These are phyloP conservation scores for Aselliscus stoliczkanus DNA, from an alignment of 2,797 vertebrate genomes.

Conservation along the genomic window DNA sequence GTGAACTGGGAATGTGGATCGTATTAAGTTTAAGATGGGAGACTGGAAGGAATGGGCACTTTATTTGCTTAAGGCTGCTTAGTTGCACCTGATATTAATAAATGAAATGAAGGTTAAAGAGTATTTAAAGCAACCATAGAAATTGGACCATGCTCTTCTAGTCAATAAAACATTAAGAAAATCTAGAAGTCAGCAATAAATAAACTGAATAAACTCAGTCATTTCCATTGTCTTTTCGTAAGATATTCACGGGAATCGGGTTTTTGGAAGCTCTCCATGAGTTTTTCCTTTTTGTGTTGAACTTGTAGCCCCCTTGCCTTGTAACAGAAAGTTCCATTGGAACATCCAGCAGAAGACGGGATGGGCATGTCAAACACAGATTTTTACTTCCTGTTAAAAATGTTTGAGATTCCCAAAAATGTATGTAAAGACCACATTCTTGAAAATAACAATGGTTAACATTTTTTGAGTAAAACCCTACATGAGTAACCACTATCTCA, in stretches of 20 bases:
- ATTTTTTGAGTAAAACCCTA: background rate
- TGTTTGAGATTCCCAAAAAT: background rate
- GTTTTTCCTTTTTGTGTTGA: background rate
- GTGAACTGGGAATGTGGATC: background rate
- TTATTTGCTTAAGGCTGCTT: background rate
- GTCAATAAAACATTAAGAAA: background rate
- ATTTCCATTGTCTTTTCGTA: background rate
- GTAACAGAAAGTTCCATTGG: background rate
- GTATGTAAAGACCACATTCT: background rate
- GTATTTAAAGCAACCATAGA: conserved; percentile 22
- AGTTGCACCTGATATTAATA: conserved; percentile 53
- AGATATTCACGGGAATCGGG: background rate
- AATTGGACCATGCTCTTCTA: conserved; percentile 8
- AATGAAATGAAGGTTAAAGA: background rate
- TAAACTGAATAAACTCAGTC: background rate
- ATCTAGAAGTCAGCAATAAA: background rate
- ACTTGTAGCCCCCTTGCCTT: background rate
- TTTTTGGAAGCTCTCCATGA: background rate
- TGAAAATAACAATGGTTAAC: background rate
- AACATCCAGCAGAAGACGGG: background rate
- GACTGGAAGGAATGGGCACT: background rate
- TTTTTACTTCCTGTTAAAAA: background rate
- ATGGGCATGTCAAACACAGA: background rate
- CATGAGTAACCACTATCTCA: background rate
- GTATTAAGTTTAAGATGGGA: background rate